phyloP scores from a whole-genome alignment of 2,888 invertebrate genomes.

The Acrobasis consociella region DNA sequence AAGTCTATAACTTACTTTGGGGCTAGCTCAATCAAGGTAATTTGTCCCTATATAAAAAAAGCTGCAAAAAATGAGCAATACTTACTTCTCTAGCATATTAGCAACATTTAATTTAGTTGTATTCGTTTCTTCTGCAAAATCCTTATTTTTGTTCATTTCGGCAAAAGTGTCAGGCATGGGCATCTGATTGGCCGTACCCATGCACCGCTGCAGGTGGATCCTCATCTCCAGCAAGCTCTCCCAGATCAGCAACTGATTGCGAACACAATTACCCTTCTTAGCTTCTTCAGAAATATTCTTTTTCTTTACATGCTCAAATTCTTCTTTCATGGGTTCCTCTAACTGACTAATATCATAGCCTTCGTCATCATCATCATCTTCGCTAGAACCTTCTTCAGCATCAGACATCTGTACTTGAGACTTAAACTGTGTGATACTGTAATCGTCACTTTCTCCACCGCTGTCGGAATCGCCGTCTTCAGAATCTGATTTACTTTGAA shows the following conservation, averaged over 20 bases:
- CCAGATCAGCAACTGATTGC: conserved; percentile 90
- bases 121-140: conserved; percentile 77
- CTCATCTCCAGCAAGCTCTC: conserved; percentile 93
- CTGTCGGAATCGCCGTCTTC: conserved; percentile 44
- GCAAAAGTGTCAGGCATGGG: conserved; percentile 85
- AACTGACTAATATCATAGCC: conserved; percentile 74
- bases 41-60: too few relatives aligned
- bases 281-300: conserved; percentile 81
- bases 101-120: conserved; percentile 80
- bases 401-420: conserved; percentile 48
- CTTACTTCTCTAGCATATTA: conserved; percentile 84
- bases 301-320: conserved; percentile 83
- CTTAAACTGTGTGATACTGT: conserved; percentile 52
- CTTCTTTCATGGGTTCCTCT: conserved; percentile 71
- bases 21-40: too few relatives aligned
- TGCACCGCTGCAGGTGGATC: conserved; percentile 93
- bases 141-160: conserved; percentile 68
- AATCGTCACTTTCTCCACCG: conserved; percentile 54
- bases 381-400: conserved; percentile 42
- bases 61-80: conserved; percentile 24
- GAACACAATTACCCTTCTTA: conserved; percentile 86
- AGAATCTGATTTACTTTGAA: conserved; percentile 33
- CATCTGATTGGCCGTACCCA: conserved; percentile 89
- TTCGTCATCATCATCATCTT: conserved; percentile 48
- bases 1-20: too few relatives aligned